These are phyloP conservation scores for Acrocera orbiculus DNA, from an alignment of 2,888 invertebrate genomes.

Conservation along the genomic window DNA sequence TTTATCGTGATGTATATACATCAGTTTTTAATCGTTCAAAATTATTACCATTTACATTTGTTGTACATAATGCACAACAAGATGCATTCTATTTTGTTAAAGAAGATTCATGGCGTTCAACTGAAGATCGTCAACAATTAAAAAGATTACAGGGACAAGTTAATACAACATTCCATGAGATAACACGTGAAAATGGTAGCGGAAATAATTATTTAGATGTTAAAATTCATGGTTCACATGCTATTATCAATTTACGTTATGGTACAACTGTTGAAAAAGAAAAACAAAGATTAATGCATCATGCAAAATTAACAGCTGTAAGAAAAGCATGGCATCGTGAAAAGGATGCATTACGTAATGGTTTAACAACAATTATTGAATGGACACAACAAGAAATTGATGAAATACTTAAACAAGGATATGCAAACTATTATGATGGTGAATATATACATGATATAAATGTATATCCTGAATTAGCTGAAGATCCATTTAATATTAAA, in stretches of 20 bases:
- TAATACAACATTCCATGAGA: constrained; percentile 81
- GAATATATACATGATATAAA: constrained; percentile 83
- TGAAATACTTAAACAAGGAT: constrained; percentile 70
- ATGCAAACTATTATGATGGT: constrained; percentile 71
- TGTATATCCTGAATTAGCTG: constrained; percentile 80
- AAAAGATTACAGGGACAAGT: constrained; percentile 79
- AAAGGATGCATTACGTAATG: constrained; percentile 63
- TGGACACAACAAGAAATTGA: constrained; percentile 81
- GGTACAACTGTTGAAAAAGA: constrained; percentile 85
- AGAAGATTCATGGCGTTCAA: constrained; percentile 76
- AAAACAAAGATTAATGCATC: constrained; percentile 71
- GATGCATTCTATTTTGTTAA: constrained; percentile 89
- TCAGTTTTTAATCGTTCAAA: constrained; percentile 82
- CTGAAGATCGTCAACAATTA: constrained; percentile 73
- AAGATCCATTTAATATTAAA: constrained; percentile 88
- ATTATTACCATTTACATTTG: constrained; percentile 70
- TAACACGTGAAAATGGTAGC: constrained; percentile 47
- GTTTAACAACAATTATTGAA: constrained; percentile 57
- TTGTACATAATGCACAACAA: constrained; percentile 74
- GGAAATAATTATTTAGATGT: constrained; percentile 67
- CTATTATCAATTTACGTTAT: constrained; percentile 84
- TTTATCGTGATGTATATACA: constrained; percentile 81
- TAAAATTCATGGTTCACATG: constrained; percentile 77
- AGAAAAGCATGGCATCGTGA: constrained; percentile 88
- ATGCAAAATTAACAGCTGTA: constrained; percentile 72